A percentile compares a stretch with the other conserved stretches of the same genome.
Evolutionary conservation across 2,888 invertebrate species (phyloP).

Genomic region (Synergus laeviventris): DNA sequence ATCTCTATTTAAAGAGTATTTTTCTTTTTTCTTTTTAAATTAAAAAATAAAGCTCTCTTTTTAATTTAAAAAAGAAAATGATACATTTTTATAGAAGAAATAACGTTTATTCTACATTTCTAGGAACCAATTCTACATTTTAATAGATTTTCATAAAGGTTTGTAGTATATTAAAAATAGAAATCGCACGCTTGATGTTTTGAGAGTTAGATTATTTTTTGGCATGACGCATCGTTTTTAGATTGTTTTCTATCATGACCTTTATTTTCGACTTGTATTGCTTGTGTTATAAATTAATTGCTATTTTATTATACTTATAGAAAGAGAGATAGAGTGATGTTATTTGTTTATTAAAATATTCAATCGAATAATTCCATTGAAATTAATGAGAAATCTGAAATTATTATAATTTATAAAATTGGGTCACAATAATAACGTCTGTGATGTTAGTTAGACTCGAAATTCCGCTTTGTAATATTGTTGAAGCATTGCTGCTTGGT

Average conservation of each 20-base stretch:
- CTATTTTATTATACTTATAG: not conserved
- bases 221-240: slow-evolving; percentile 26
- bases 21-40: not conserved
- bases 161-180: slow-evolving; percentile 14
- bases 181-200: slow-evolving; percentile 38
- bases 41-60: not conserved
- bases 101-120: not conserved
- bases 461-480: slow-evolving; percentile 1
- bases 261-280: slow-evolving; percentile 10
- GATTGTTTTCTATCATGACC: not conserved
- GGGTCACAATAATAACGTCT: not conserved
- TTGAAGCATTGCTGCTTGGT: not conserved
- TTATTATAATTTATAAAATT: not conserved
- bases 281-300: not conserved
- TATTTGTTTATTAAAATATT: not conserved
- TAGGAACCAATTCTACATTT: slow-evolving; percentile 9
- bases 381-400: not conserved
- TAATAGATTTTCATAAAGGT: slow-evolving; percentile 4
- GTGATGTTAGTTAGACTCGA: not conserved
- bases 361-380: not conserved
- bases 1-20: slow-evolving; percentile 1
- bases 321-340: too few relatives aligned
- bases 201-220: slow-evolving; percentile 17
- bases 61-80: not conserved
- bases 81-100: not conserved